phyloP scores from a whole-genome alignment of 2,113 vertebrate species.

The Rhinoderma darwinii region DNA sequence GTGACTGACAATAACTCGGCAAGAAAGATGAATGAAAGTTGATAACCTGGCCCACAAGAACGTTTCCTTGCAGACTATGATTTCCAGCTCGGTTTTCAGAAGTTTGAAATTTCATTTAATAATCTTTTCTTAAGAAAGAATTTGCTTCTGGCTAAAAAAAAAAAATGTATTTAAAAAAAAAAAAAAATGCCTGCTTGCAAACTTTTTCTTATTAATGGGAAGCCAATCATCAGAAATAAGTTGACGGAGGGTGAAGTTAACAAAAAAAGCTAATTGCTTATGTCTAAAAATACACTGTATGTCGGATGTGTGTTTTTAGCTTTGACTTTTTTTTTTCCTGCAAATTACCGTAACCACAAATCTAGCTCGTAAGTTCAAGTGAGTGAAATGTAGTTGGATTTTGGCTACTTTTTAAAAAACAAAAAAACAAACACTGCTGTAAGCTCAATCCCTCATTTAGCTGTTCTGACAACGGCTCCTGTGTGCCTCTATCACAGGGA shows the following conservation, averaged over 20 bases:
- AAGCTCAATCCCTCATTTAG: too few relatives aligned
- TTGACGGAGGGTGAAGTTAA: not conserved
- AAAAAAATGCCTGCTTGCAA: not conserved
- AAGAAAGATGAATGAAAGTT: slow-evolving; percentile 55
- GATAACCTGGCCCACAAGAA: slow-evolving; percentile 48
- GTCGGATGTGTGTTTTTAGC: not conserved
- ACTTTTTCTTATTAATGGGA: not conserved
- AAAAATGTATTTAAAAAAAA: slow-evolving; percentile 10
- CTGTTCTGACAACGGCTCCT: too few relatives aligned
- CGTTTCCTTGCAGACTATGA: slow-evolving; percentile 12
- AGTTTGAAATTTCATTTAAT: slow-evolving; percentile 4
- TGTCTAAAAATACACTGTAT: not conserved
- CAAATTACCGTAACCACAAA: not conserved
- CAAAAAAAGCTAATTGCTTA: not conserved
- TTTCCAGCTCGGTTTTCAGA: slow-evolving; percentile 30
- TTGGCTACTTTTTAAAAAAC: not conserved
- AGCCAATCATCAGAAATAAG: not conserved
- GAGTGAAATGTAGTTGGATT: not conserved
- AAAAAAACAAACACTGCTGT: too few relatives aligned
- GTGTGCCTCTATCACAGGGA: too few relatives aligned
- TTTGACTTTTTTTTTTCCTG: not conserved
- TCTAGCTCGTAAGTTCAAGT: not conserved
- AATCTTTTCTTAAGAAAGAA: not conserved
- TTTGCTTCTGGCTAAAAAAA: not conserved
- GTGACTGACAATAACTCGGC: slow-evolving; percentile 46